Evolutionary conservation across 2,797 vertebrate species (phyloP).

Genomic region (Silurus aristotelis): DNA sequence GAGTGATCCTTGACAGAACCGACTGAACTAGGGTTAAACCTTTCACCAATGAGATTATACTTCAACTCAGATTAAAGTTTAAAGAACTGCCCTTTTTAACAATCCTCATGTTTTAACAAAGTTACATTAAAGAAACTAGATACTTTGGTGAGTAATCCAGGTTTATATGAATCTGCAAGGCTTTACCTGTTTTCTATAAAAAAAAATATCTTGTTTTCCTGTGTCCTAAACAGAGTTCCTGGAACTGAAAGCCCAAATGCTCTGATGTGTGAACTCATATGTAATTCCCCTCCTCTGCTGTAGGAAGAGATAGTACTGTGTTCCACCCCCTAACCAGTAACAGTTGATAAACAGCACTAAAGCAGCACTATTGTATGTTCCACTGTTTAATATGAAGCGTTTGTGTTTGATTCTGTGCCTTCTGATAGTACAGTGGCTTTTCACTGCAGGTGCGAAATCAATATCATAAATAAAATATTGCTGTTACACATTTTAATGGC

Average conservation of each 20-base stretch:
- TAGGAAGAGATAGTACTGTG: background rate
- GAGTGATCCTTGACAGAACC: background rate
- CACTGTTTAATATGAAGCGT: slow-evolving; percentile 28
- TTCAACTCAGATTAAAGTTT: background rate
- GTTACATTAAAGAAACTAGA: background rate
- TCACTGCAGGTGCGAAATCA: background rate
- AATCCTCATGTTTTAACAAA: background rate
- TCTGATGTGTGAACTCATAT: background rate
- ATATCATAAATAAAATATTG: too few relatives aligned
- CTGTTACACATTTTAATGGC: too few relatives aligned
- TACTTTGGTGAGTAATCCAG: background rate
- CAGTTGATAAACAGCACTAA: slow-evolving; percentile 21
- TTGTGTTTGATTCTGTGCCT: slow-evolving; percentile 13
- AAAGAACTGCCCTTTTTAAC: background rate
- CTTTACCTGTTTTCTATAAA: too few relatives aligned
- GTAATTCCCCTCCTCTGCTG: background rate
- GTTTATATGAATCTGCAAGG: background rate
- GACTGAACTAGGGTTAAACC: background rate
- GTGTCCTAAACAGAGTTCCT: background rate
- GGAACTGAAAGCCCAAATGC: background rate
- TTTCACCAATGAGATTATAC: background rate
- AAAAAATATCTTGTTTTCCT: too few relatives aligned
- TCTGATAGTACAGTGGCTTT: slow-evolving; percentile 20
- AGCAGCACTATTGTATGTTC: background rate
- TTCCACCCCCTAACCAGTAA: slow-evolving; percentile 1